Evolutionary conservation across 2,888 invertebrate species (phyloP), one percentile per base, ranked within the genome.

Genomic region (Acleris sparsana): DNA sequence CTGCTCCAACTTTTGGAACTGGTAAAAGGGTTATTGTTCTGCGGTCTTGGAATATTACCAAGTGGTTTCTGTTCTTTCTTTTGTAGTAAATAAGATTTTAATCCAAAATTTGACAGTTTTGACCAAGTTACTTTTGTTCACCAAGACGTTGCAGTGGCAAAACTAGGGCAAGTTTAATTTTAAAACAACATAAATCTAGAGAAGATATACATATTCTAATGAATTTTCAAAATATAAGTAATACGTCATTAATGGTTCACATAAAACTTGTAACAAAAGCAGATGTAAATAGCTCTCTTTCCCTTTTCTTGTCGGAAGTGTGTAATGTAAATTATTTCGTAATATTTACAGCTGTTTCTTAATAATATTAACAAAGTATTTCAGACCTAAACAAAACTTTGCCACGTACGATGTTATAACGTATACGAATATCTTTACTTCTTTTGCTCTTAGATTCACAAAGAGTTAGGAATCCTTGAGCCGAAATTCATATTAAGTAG

Each of bases 1-100:
- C 43, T 46, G 43, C 16, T 20, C 20, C 7, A 64, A 67, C 48
- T 58, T 62, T 67, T 17, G n/a, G 17, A 56, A 7, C 17, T 48
- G 56, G 2, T 16, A n/a, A n/a, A 44, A 25, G 16, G 33, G 17
- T 53, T 53, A 20, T 39, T 49, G 49, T 49, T 39, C 1, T 22
- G 20, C 7, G 16, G 18, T 29, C 18, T 22, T 43, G 43, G 2
- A 39, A 17, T 39, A 18, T n/a, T 46, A 17, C 17, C 46, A 39
- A 39, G 39, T 33, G 33, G 33, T 13, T 39, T 39, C 39, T 39
- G 39, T 39, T 39, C 39, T 39, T 39, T 11, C 39, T 13, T 13
- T 4, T 4, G 39, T 13, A 39, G 39, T 39, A 39, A 13, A 39
- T 39, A 39, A 39, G 11, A 39, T 39, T 11, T 11, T 13, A 39